Percentiles rank a stretch among this genome's conserved stretches.
Evolutionary conservation across 2,797 vertebrate genomes (phyloP).

Genomic region (Percopsis omiscomaycus): DNA sequence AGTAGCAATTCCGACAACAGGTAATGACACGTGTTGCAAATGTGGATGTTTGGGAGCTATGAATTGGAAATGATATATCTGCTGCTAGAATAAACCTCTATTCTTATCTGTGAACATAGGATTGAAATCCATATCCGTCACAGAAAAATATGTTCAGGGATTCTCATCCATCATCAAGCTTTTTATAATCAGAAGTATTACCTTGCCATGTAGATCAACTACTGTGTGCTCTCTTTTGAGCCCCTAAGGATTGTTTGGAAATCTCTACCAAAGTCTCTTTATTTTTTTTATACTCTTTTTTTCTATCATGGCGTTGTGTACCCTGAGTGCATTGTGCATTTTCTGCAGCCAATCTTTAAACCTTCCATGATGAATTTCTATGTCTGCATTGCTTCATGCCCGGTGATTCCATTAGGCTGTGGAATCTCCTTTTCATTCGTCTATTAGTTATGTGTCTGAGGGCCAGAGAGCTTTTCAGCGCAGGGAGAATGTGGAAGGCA

Average conservation of each 20-base stretch:
- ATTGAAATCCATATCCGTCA: no score
- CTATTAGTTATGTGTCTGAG: slow-evolving; percentile 27
- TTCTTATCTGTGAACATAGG: slow-evolving; percentile 13
- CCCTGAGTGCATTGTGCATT: background rate
- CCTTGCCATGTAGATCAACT: no score
- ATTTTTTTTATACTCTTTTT: no score
- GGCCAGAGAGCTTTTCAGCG: slow-evolving; percentile 12
- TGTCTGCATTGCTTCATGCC: background rate
- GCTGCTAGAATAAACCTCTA: background rate
- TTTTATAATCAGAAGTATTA: background rate
- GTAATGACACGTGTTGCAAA: background rate
- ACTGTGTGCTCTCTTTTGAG: no score
- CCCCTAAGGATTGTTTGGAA: no score
- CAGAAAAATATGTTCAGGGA: slow-evolving; percentile 9
- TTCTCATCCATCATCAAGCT: slow-evolving; percentile 13
- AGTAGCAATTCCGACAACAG: background rate
- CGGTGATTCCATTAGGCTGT: slow-evolving; percentile 9
- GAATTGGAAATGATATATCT: slow-evolving; percentile 4
- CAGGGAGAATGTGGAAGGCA: background rate
- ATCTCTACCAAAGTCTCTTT: no score
- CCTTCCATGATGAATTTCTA: background rate
- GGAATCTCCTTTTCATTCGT: slow-evolving; percentile 9
- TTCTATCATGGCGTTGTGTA: no score
- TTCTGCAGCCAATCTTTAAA: background rate
- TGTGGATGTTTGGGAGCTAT: no score